Conservation (phyloP, 2,888 invertebrate species). For the Acanthosoma haemorrhoidale region DNA sequence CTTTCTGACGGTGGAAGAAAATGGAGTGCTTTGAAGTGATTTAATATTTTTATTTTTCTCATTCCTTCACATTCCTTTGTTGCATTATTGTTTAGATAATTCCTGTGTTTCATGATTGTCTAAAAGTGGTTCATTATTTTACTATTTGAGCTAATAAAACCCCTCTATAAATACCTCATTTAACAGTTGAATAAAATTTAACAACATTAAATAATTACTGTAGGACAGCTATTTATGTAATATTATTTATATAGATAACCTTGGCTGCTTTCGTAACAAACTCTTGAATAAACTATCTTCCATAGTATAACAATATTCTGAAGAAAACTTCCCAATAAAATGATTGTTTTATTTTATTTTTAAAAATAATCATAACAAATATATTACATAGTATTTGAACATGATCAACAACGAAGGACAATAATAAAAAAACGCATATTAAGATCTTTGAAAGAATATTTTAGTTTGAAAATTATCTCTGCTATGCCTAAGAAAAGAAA, state of each 20-base stretch:
- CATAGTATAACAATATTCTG: not conserved
- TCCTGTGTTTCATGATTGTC: constrained; percentile 3
- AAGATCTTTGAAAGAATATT: too few relatives aligned
- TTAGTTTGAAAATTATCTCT: not conserved
- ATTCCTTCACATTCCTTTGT: not conserved
- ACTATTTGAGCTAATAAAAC: constrained; percentile 3
- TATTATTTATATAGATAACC: not conserved
- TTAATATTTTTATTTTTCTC: not conserved
- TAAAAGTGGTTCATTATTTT: not conserved
- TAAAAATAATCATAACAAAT: too few relatives aligned
- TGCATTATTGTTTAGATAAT: not conserved
- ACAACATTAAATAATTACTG: not conserved
- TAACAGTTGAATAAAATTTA: constrained; percentile 1
- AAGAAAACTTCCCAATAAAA: constrained; percentile 1
- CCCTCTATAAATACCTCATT: not conserved
- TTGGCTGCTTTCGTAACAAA: not conserved
- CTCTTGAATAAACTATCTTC: not conserved
- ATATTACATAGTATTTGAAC: not conserved
- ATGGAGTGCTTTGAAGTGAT: not conserved
- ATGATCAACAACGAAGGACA: not conserved
- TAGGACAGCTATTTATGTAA: not conserved
- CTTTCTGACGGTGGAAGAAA: not conserved
- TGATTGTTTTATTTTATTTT: too few relatives aligned
- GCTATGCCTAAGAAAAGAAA: not conserved
- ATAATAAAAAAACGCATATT: too few relatives aligned